phyloP scores from a whole-genome alignment of 1,140 invertebrate genomes.

The Asbolus verrucosus region DNA sequence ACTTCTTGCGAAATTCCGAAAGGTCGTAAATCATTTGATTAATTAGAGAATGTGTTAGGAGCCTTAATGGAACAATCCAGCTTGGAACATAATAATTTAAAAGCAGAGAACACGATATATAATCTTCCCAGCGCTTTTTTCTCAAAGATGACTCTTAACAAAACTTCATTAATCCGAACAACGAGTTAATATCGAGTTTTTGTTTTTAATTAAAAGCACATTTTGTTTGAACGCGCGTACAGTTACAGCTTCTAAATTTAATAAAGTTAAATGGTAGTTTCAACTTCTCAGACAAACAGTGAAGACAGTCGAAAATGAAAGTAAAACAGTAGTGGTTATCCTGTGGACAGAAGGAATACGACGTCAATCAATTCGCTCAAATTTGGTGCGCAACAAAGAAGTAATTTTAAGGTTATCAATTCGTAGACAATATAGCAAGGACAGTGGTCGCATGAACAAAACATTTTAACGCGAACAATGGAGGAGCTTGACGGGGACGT shows the following conservation, averaged over 20 bases:
- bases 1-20: conserved; percentile 32
- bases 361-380: neutral
- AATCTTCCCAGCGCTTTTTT: neutral
- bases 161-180: too few relatives aligned
- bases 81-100: neutral
- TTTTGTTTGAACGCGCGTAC: neutral
- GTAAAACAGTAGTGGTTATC: neutral
- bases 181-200: neutral
- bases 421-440: conserved; percentile 1
- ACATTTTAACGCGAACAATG: conserved; percentile 26
- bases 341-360: neutral
- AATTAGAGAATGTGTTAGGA: conserved; percentile 36
- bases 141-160: neutral
- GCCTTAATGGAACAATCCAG: neutral
- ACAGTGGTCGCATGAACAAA: conserved; percentile 13
- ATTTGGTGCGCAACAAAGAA: neutral
- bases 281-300: neutral
- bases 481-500: conserved; percentile 16
- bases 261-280: neutral
- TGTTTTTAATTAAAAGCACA: neutral
- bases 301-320: neutral
- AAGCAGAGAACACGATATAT: neutral
- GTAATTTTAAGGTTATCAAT: conserved; percentile 33
- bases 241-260: too few relatives aligned
- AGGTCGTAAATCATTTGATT: conserved; percentile 41